Evolutionary conservation across 2,113 vertebrate genomes (phyloP).

Genomic region (Gymnobelideus leadbeateri): DNA sequence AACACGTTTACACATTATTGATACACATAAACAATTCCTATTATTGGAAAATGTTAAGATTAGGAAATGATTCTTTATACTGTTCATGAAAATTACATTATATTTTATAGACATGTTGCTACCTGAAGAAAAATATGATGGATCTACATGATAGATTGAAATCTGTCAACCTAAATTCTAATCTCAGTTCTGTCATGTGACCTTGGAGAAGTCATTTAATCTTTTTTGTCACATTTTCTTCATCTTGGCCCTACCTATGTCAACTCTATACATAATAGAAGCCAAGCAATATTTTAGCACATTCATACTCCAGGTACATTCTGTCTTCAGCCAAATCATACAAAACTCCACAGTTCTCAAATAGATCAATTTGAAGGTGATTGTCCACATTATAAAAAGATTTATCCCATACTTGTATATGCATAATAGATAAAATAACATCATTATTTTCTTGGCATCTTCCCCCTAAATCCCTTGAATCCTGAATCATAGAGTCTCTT

Average conservation of each 20-base stretch:
- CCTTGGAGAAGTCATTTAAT: not conserved
- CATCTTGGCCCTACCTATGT: not conserved
- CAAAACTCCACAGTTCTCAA: conserved; percentile 40
- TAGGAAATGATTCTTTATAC: conserved; percentile 16
- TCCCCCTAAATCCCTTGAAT: not conserved
- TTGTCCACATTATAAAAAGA: conserved; percentile 15
- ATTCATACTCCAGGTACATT: conserved; percentile 25
- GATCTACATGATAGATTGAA: conserved; percentile 12
- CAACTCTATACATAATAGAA: conserved; percentile 1
- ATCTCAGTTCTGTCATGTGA: not conserved
- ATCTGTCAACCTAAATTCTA: not conserved
- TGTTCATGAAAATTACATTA: conserved; percentile 32
- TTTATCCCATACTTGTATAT: not conserved
- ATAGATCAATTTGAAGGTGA: conserved; percentile 23
- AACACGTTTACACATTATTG: not conserved
- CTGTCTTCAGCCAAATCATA: conserved; percentile 7
- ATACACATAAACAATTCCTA: not conserved
- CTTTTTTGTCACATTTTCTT: not conserved
- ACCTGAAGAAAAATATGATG: not conserved
- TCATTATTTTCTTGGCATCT: not conserved
- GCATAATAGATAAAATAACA: not conserved
- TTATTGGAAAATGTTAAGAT: conserved; percentile 32
- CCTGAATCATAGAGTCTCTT: not conserved
- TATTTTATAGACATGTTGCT: conserved; percentile 5
- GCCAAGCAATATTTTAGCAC: conserved; percentile 43